phyloP scores from a whole-genome alignment of 1,140 invertebrate genomes.

The Delia radicum region DNA sequence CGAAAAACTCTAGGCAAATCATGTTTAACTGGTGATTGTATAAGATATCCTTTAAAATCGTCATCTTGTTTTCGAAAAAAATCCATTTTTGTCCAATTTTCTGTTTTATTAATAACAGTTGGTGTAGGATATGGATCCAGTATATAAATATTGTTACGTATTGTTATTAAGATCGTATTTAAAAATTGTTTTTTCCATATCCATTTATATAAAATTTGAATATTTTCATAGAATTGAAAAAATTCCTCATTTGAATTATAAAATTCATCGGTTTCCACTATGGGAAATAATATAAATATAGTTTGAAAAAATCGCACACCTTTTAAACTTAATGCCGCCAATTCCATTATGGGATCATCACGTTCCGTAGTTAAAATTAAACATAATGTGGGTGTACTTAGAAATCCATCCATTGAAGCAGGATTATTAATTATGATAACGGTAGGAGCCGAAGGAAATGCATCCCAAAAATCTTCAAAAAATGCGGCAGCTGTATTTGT shows the following conservation, averaged over 20 bases:
- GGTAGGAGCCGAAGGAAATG: slow-evolving; percentile 36
- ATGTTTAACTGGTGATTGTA: slow-evolving; percentile 37
- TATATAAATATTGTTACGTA: slow-evolving; percentile 36
- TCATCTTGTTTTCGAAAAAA: slow-evolving; percentile 32
- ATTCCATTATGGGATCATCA: slow-evolving; percentile 46
- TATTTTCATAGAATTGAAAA: slow-evolving; percentile 14
- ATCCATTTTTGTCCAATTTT: slow-evolving; percentile 31
- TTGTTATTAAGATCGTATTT: slow-evolving; percentile 39
- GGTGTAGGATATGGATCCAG: slow-evolving; percentile 41
- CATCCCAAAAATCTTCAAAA: slow-evolving; percentile 36
- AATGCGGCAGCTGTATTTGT: slow-evolving; percentile 31
- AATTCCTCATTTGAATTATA: slow-evolving; percentile 24
- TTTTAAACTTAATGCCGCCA: slow-evolving; percentile 35
- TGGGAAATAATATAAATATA: slow-evolving; percentile 41
- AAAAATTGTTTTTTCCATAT: slow-evolving; percentile 42
- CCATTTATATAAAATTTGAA: slow-evolving; percentile 37
- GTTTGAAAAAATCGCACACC: slow-evolving; percentile 40
- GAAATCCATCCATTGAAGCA: slow-evolving; percentile 30
- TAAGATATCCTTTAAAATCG: slow-evolving; percentile 39
- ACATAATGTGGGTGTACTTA: slow-evolving; percentile 44
- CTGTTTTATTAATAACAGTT: slow-evolving; percentile 37
- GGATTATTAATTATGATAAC: slow-evolving; percentile 32
- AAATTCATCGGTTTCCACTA: slow-evolving; percentile 25
- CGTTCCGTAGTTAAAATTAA: slow-evolving; percentile 39
- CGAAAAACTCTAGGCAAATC: slow-evolving; percentile 45